Conservation (phyloP, 2,888 invertebrate genomes). For the Drosophila anomalata region DNA sequence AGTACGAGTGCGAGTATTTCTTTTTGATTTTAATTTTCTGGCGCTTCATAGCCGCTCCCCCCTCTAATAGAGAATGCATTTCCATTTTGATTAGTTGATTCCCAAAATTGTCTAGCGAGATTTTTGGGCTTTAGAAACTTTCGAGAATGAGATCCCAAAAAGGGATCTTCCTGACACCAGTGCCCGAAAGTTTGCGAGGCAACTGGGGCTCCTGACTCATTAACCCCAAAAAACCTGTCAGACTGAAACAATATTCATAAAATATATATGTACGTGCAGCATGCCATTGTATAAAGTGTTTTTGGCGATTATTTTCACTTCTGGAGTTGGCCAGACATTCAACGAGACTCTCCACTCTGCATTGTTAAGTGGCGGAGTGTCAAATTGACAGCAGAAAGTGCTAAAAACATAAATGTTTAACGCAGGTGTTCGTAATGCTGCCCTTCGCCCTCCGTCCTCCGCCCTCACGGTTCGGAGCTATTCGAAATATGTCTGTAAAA, state of each 20-base stretch:
- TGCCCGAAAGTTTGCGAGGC: background rate
- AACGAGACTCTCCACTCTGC: conserved; percentile 36
- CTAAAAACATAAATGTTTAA: conserved; percentile 42
- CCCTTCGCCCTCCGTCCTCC: background rate
- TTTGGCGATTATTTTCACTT: conserved; percentile 17
- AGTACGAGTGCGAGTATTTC: conserved; percentile 19
- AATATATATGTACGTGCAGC: background rate
- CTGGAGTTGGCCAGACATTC: conserved; percentile 18
- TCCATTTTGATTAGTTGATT: conserved; percentile 65
- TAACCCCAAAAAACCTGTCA: background rate
- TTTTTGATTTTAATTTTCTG: conserved; percentile 28
- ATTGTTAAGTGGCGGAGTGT: conserved; percentile 34
- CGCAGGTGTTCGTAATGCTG: conserved; percentile 10
- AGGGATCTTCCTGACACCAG: background rate
- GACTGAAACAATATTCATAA: background rate
- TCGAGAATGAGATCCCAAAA: background rate
- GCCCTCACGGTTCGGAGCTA: background rate
- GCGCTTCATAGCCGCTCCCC: conserved; percentile 4
- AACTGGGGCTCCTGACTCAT: background rate
- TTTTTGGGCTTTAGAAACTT: background rate
- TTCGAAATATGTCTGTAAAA: conserved; percentile 22
- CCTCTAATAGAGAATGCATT: conserved; percentile 55
- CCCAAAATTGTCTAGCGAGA: background rate
- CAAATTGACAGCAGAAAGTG: conserved; percentile 45
- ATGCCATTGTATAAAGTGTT: conserved; percentile 14